Evolutionary conservation across 2,113 vertebrate genomes (phyloP), one percentile per base, ranked within the genome.

Genomic region (Phodopus roborovskii): DNA sequence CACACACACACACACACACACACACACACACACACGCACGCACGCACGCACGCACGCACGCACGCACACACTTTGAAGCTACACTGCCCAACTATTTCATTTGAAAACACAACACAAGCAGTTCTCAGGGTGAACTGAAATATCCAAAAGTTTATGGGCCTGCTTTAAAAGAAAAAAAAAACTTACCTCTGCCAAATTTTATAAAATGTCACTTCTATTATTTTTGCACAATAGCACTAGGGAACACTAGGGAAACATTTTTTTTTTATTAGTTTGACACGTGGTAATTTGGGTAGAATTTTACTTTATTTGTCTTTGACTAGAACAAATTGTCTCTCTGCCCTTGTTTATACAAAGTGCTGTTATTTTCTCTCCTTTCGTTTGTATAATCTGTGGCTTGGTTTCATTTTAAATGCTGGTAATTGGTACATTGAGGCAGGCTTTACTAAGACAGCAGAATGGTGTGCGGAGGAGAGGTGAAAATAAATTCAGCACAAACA

Each of bases 191-290:
- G 97, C 97, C 95, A 85, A 90, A 97, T 94, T 94, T 96, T 97
- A 62, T 95, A 95, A 96, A 98, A 96, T 97, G 97, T 97, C 97
- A 97, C 96, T 97, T 97, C 81, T 78, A 98, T 98, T 98, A 98
- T 98, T 98, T 97, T 97, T 97, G 92, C 96, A 98, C 97, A 98
- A 96, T 97, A 98, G 94, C 92, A 97, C 94, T 98, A 97, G 96
- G 97, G 95, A 98, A 45, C n/a, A n/a, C n/a, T n/a, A n/a, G n/a
- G n/a, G n/a, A n/a, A n/a, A 97, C 88, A 81, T 90, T 98, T 97
- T 96, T 45, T 45, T 92, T 97, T 97, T 96, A 98, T 98, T 98
- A 98, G 91, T 95, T 98, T 98, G 98, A 98, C 98, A 98, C 7
- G 0, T 97, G 95, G 96, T 98, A 98, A 98, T 98, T 98, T 98